Evolutionary conservation across 2,888 invertebrate genomes (phyloP), one percentile per base, ranked within the genome.

Genomic region (Baccha elongata): DNA sequence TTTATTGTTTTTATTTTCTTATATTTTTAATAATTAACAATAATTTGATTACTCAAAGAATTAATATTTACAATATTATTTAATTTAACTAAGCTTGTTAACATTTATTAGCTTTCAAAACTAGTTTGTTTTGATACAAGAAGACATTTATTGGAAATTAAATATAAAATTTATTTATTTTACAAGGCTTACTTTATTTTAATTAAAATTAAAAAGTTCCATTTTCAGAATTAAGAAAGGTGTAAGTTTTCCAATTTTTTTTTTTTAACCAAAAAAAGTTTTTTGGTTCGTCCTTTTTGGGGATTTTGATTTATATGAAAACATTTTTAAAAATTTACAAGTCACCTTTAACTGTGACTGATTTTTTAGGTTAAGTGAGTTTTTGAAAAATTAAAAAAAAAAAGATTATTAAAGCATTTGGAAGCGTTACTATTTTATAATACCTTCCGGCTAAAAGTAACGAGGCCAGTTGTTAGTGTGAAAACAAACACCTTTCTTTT

Each of bases 391-490:
- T 42, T 15, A 5, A 13, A 50, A 50, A 3, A 37, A 17, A 42
- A 52, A 11, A 55, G 23, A 13, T 13, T 32, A 26, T 19, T 17
- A 72, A 52, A 52, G 58, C 72, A 58, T 17, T 13, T 29, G 40
- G 72, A 23, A 1, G 15, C 42, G 26, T 40, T 58, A 40, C 13
- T 3, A 15, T 40, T 48, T 37, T 10, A 32, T 29, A 17, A 60
- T 53, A 26, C 17, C 48, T 48, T 44, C 23, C 46, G 60, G 68
- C 58, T 65, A 21, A 23, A 62, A 67, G 48, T 72, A 81, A 76
- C 71, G 81, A 81, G 46, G 71, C 37, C 68, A 58, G 71, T 69
- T 65, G 50, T 46, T 46, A 52, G 50, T 37, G 29, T 71, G 65
- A 68, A 67, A 79, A 55, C 65, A 65, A 71, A 81, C 65, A 69